Base-by-base conservation (phyloP, 2,888 invertebrate species). In the Lobophora halterata region DNA sequence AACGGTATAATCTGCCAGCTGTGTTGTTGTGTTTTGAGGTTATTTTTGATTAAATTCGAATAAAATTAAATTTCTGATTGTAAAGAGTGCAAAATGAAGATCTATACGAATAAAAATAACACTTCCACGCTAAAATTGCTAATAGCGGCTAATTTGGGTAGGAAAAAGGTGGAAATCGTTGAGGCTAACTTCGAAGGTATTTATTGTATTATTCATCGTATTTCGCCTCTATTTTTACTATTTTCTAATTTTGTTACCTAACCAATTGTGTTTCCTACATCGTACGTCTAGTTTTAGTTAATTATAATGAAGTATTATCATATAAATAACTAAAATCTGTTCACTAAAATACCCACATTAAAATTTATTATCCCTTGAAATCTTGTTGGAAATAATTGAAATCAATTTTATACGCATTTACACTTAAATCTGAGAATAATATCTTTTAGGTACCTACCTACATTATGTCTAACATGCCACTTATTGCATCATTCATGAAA, bases 91-190 rank as follows among this genome's bases (percentile, higher is more conserved):
- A 90, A 85, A 82, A 93, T 93, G 92, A 92, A 91, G 66, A 89
- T 94, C 49, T 90, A 90, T 52, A 92, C 93, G 5, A 95, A 95
- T 66, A 90, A 92, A 62, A 93, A 92, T 58, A 95, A 95, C 77
- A 93, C 94, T 14, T 90, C 93, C 9, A 90, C 92, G 10, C 79
- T 95, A 48, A 95, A 95, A 73, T 67, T 95, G 49, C 63, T 94
- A 13, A 88, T 94, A 59, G 91, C 93, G 41, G 90, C 92, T 5
- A 92, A 92, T 61, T 88, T 92, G 51, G 89, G 90, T 0, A 89
- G 91, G 48, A 88, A 89, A 61, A 75, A 89, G 49, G 79, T 91
- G 9, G 77, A 88, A 42, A 58, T 94, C 43, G 88, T 90, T 52
- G 80, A 88, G 59, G 83, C 91, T 58, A 79, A 89, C 50, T 82